These are phyloP conservation scores for Eulemur albifrons DNA, from an alignment of 2,797 vertebrate species.

Conservation along the genomic window DNA sequence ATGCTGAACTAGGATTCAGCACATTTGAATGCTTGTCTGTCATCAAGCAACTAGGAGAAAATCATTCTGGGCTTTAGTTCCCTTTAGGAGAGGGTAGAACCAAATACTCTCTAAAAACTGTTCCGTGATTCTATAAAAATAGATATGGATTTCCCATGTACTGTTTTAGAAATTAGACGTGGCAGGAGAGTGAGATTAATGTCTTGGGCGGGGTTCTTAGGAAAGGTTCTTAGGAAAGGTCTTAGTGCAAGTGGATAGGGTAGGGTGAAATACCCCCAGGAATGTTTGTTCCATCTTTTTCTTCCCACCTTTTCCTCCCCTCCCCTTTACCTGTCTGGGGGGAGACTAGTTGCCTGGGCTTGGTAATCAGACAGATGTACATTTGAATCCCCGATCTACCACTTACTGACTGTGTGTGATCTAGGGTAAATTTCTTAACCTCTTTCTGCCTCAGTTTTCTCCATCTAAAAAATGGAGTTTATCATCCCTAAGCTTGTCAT, in stretches of 20 bases:
- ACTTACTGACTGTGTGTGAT: not conserved
- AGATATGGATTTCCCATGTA: not conserved
- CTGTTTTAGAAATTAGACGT: not conserved
- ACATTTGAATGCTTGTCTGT: not conserved
- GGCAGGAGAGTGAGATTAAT: not conserved
- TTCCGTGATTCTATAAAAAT: not conserved
- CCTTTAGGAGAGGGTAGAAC: not conserved
- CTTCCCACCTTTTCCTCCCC: not conserved
- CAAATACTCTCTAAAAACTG: not conserved
- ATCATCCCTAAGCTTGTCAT: not conserved
- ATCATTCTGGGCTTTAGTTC: not conserved
- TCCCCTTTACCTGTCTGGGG: not conserved
- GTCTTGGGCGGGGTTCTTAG: not conserved
- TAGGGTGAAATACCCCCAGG: not conserved
- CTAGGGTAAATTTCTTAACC: not conserved
- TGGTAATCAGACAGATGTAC: not conserved
- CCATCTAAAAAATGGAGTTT: not conserved
- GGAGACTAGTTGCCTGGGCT: not conserved
- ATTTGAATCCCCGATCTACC: not conserved
- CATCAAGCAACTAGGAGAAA: not conserved
- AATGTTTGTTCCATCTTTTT: not conserved
- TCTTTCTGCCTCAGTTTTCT: not conserved
- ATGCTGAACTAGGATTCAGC: not conserved
- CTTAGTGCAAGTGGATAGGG: not conserved
- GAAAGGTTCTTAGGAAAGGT: not conserved